Base-by-base conservation (phyloP, 2,888 invertebrate species). In the Patella ulyssiponensis region DNA sequence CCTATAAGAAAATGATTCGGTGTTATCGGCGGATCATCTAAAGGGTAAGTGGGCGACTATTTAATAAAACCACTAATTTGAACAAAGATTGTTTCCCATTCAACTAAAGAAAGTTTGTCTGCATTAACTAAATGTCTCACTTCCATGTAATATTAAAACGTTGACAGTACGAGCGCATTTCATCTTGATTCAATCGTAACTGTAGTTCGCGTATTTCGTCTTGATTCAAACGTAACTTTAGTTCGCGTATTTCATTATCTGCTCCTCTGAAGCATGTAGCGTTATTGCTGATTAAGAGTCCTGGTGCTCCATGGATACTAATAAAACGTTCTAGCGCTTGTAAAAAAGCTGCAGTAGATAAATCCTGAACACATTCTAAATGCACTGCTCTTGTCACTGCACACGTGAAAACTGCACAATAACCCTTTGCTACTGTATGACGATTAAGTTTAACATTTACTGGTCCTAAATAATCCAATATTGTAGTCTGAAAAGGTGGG, bases 361-460 rank as follows among this genome's bases (percentile, higher is more conserved):
- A 58, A n/a, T 58, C 58, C n/a, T 58, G 58, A 15, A 58, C 58
- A 58, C 58, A 58, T 58, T 5, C n/a, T n/a, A 58, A n/a, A 58
- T 58, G 58, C 15, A 58, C 58, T n/a, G 58, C 7, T 58, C 58
- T 58, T 11, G 58, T 58, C n/a, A 58, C 58, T 58, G 58, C 58
- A 58, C 58, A 58, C 5, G 58, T 58, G n/a, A 58, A 58, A 58
- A 58, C 58, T 11, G 58, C 58, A 58, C 58, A 58, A 58, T 58
- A 58, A n/a, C 58, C 58, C 11, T 58, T 58, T 14, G 58, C 11
- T 15, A 58, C 58, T n/a, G 58, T 58, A 58, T 58, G 3, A n/a
- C 58, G 15, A 58, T 58, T 58, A 15, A 58, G 58, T 58, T 58
- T 58, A 58, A 58, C 58, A 58, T 58, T 58, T 5, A 58, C 58